Evolutionary conservation across 2,113 vertebrate genomes (phyloP), one percentile per base, ranked within the genome.

Genomic region (Lynx canadensis): DNA sequence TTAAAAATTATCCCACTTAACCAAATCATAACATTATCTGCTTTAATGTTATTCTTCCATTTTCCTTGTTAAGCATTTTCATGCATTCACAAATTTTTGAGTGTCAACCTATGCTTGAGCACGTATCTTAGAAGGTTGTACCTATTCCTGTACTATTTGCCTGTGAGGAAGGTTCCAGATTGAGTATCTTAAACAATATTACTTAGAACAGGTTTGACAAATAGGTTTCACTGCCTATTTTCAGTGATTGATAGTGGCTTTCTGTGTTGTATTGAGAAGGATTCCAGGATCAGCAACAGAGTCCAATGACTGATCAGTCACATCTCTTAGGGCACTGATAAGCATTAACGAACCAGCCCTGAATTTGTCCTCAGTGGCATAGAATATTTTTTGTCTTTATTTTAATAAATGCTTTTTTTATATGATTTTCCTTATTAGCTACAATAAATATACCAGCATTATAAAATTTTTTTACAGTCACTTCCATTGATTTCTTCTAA

Each of bases 11-110:
- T 38, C 12, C 27, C 8, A 55, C 50, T 91, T 4, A 48, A 52
- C 4, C 13, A 85, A 36, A 82, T 83, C 31, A 31, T 80, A 76
- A 66, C 6, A 83, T 92, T 84, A 71, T 84, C 12, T 86, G 23
- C 15, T 94, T 0, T 83, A 91, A 74, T 82, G 33, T 79, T 74
- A 66, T 81, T 82, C 94, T 91, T 14, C 16, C 25, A 10, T 41
- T 96, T 94, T 95, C 15, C 33, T 80, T 86, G 95, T 69, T 78
- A 87, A 82, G 55, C 71, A 50, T 78, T 85, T 81, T 82, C 27
- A 69, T 69, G 14, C 18, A 36, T 74, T 95, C 11, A 45, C 21
- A 86, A 95, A 74, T 29, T 71, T 93, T 84, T 91, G 13, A 41
- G 91, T 76, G 21, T 63, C 60, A 91, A 4, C 41, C 48, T 13